Conservation (phyloP, 2,888 invertebrate genomes). For the Ametastegia equiseti region DNA sequence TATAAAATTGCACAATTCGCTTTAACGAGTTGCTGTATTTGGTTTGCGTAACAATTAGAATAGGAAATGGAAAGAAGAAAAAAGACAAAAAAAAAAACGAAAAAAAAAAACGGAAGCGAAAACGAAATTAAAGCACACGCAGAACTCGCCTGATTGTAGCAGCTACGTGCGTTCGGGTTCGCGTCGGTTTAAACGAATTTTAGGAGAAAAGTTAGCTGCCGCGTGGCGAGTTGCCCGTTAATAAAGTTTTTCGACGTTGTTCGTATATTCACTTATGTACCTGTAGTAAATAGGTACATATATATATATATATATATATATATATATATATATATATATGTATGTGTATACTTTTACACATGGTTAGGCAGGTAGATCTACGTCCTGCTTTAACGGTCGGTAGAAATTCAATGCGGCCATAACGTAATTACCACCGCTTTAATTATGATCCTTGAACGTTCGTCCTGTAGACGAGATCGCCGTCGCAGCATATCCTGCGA, state of each 20-base stretch:
- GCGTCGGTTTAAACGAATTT: neutral
- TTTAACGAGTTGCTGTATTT: too few species aligned
- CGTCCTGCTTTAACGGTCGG: neutral
- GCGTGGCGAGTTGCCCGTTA: neutral
- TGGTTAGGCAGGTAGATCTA: neutral
- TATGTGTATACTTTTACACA: too few species aligned
- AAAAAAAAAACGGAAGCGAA: neutral
- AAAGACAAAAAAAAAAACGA: neutral
- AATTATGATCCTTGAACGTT: conserved; percentile 25
- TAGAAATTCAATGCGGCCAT: conserved; percentile 18
- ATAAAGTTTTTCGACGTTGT: neutral
- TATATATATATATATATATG: too few species aligned
- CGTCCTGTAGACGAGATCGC: neutral
- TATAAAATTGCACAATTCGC: too few species aligned
- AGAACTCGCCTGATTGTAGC: neutral
- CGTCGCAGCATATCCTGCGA: neutral
- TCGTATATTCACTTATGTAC: neutral
- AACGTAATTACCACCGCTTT: conserved; percentile 15
- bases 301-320: too few species aligned
- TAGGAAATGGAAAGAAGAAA: neutral
- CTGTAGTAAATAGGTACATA: neutral
- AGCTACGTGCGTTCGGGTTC: neutral
- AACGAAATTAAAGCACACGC: neutral
- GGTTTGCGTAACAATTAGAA: too few species aligned
- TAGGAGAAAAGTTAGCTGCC: neutral